These are phyloP conservation scores for Drosophila nigricruria DNA, from an alignment of 2,888 invertebrate genomes.

Conservation along the genomic window DNA sequence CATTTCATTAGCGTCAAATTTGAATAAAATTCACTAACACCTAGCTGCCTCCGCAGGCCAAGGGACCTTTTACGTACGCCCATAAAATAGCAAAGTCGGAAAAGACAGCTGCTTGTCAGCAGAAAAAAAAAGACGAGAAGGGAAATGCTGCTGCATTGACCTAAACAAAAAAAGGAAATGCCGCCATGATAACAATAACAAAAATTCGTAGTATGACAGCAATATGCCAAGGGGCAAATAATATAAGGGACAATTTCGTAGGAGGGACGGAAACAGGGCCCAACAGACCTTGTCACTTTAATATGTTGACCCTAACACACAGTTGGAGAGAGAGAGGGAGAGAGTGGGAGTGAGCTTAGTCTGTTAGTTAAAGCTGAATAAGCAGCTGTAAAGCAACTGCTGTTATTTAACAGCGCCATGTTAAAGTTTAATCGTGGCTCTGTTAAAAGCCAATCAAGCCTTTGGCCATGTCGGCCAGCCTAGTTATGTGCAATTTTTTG, in stretches of 20 bases:
- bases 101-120: constrained; percentile 65
- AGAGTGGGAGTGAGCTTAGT: neutral
- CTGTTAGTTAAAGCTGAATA: constrained; percentile 25
- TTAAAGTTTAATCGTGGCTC: constrained; percentile 28
- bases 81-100: constrained; percentile 55
- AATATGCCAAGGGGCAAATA: constrained; percentile 63
- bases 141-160: constrained; percentile 50
- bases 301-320: constrained; percentile 12
- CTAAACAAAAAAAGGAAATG: constrained; percentile 44
- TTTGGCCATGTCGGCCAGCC: constrained; percentile 33
- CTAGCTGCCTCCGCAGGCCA: constrained; percentile 23
- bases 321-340: neutral
- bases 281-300: constrained; percentile 24
- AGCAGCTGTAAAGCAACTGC: neutral
- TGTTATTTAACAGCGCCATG: constrained; percentile 23
- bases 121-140: constrained; percentile 32
- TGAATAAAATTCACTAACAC: constrained; percentile 80
- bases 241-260: constrained; percentile 28
- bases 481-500: constrained; percentile 60
- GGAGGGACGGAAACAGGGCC: neutral
- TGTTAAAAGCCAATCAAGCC: constrained; percentile 70
- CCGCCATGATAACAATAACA: constrained; percentile 59
- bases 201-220: constrained; percentile 51
- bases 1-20: constrained; percentile 77
- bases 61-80: constrained; percentile 24